Percentiles rank a stretch among this genome's conserved stretches.
These are phyloP conservation scores for Misgurnus anguillicaudatus DNA, from an alignment of 2,113 vertebrate genomes.

Conservation along the genomic window DNA sequence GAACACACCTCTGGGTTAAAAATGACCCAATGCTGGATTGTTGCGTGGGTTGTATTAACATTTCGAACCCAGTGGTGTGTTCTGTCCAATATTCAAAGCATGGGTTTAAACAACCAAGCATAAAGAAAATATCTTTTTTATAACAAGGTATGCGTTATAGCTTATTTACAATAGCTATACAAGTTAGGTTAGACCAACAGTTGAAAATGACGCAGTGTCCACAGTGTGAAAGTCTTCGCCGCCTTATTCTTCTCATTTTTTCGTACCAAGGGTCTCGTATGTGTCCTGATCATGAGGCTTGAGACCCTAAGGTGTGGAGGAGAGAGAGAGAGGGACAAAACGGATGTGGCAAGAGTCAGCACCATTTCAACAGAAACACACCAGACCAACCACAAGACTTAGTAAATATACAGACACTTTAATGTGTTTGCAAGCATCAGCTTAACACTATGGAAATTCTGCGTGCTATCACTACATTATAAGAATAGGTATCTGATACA, in stretches of 20 bases:
- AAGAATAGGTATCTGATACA: background rate
- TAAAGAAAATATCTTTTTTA: background rate
- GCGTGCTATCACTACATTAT: background rate
- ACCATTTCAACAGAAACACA: slow-evolving; percentile 6
- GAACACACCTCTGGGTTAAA: too few relatives aligned
- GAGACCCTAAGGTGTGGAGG: slow-evolving; percentile 63
- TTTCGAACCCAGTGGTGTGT: too few relatives aligned
- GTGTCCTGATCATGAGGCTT: slow-evolving; percentile 63
- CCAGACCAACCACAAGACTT: slow-evolving; percentile 61
- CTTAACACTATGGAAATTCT: background rate
- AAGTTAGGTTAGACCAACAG: background rate
- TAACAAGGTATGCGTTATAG: background rate
- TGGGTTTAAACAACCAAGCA: background rate
- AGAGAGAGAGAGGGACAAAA: slow-evolving; percentile 1
- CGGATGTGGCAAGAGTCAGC: slow-evolving; percentile 10
- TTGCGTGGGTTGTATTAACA: too few relatives aligned
- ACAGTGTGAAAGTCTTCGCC: background rate
- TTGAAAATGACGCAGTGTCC: background rate
- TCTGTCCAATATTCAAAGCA: too few relatives aligned
- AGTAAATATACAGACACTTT: background rate
- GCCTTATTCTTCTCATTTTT: slow-evolving; percentile 50
- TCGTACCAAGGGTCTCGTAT: slow-evolving; percentile 70
- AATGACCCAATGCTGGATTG: too few relatives aligned
- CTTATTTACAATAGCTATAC: background rate
- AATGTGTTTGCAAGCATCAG: background rate